Percentiles rank a stretch among this genome's conserved stretches.
These are phyloP conservation scores for Oxystoma pomonae DNA, from an alignment of 2,888 invertebrate genomes.

Conservation along the genomic window DNA sequence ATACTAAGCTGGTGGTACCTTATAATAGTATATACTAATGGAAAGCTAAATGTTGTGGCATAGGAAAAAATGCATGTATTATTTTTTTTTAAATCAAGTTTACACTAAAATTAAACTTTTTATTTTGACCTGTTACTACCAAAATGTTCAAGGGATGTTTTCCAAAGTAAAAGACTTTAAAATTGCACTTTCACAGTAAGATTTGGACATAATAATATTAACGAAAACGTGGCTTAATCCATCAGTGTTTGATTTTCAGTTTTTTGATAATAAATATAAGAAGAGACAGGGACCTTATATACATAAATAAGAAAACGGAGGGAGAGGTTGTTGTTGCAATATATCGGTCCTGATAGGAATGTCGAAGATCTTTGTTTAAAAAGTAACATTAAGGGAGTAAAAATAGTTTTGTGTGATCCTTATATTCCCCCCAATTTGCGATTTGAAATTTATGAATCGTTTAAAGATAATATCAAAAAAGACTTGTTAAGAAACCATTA, in stretches of 20 bases:
- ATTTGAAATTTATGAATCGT: conserved; percentile 1
- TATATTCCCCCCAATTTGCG: neutral
- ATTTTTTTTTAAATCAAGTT: too few species aligned
- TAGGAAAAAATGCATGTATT: too few species aligned
- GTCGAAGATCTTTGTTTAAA: neutral
- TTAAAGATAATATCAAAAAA: neutral
- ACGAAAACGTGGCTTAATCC: conserved; percentile 12
- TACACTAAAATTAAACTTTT: conserved; percentile 6
- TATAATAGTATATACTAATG: too few species aligned
- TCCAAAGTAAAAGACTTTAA: conserved; percentile 8
- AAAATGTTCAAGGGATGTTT: conserved; percentile 10
- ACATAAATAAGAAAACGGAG: neutral
- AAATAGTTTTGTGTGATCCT: conserved; percentile 1
- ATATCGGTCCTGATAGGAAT: neutral
- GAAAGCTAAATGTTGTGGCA: too few species aligned
- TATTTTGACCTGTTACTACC: conserved; percentile 4
- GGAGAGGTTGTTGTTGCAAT: conserved; percentile 6
- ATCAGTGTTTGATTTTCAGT: conserved; percentile 1
- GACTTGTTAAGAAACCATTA: neutral
- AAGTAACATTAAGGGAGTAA: neutral
- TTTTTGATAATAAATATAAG: conserved; percentile 5
- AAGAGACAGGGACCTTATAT: conserved; percentile 8
- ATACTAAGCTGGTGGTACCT: too few species aligned
- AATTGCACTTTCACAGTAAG: neutral
- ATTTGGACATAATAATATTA: too few species aligned